These are phyloP conservation scores for Porites lobata DNA, from an alignment of 92 coral and sea anemone species.

Conservation along the genomic window DNA sequence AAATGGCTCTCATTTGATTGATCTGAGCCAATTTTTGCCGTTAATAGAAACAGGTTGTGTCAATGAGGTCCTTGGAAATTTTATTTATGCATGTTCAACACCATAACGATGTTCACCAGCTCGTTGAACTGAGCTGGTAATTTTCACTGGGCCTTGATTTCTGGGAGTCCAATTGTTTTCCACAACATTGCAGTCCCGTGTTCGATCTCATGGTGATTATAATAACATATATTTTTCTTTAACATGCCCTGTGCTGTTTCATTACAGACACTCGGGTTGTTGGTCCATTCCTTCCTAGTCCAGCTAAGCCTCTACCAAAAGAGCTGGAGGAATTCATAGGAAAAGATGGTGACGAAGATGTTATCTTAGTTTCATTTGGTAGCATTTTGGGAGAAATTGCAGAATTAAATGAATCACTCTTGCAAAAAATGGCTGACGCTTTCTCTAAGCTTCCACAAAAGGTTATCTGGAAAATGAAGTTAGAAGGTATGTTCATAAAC, in stretches of 20 bases:
- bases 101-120: no score
- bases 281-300: constrained; percentile 56
- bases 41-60: no score
- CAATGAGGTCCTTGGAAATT: no score
- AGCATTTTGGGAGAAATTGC: neutral
- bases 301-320: constrained; percentile 57
- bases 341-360: constrained; percentile 63
- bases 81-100: no score
- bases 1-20: no score
- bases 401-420: neutral
- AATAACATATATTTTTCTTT: no score
- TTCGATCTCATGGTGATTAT: no score
- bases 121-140: no score
- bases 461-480: constrained; percentile 54
- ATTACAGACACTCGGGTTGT: constrained; percentile 54
- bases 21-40: no score
- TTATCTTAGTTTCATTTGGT: constrained; percentile 73
- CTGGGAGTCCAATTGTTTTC: no score
- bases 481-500: constrained; percentile 8
- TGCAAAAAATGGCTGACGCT: constrained; percentile 24
- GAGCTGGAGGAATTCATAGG: constrained; percentile 61
- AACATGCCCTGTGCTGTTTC: neutral
- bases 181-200: no score
- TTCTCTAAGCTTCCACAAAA: constrained; percentile 53
- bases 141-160: no score